Base-by-base conservation (phyloP, 1,140 invertebrate genomes). In the Caerostris extrusa region DNA sequence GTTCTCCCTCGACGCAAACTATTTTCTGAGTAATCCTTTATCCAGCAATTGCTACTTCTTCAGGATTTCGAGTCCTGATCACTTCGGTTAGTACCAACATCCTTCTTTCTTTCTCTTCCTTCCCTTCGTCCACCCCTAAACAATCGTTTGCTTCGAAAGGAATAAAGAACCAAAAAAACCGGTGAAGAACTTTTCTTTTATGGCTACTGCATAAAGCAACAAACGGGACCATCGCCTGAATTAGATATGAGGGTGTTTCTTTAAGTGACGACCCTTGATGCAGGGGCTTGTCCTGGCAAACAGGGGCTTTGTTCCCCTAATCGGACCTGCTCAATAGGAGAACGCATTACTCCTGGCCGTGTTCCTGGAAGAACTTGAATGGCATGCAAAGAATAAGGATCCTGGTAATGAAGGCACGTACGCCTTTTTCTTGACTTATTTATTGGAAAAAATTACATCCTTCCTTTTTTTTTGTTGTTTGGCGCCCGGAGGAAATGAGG, bases 11-110 rank as follows among this genome's bases (percentile, higher is more conserved):
- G 69, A 90, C 88, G 69, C 50, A 71, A 53, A 77, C 88, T 34
- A 56, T 77, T 69, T 58, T 56, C 61, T 57, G n/a, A 19, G 88
- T 90, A 90, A 77, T 90, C 88, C 69, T 90, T 90, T 90, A 90
- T 90, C 67, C 88, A 7, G 64, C 67, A 77, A 90, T 90, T 90
- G 88, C 88, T 77, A 17, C 57, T 90, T 34, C 34, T 34, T 34
- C 2, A 55, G 67, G 88, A 90, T 90, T 90, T 90, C 64, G 17
- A 56, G 64, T 77, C 53, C 57, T 58, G 67, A 90, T 90, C 88
- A 34, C 55, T 71, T 57, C 88, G 88, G 57, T 90, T 69, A 90
- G 88, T 56, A 34, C 69, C 6, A 58, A 64, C 57, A 88, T 67
- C 86, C 34, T 55, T 69, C 64, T 89, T 90, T 77, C 85, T 90